phyloP scores from a whole-genome alignment of 2,888 invertebrate species.

The Nemotelus pantherinus region DNA sequence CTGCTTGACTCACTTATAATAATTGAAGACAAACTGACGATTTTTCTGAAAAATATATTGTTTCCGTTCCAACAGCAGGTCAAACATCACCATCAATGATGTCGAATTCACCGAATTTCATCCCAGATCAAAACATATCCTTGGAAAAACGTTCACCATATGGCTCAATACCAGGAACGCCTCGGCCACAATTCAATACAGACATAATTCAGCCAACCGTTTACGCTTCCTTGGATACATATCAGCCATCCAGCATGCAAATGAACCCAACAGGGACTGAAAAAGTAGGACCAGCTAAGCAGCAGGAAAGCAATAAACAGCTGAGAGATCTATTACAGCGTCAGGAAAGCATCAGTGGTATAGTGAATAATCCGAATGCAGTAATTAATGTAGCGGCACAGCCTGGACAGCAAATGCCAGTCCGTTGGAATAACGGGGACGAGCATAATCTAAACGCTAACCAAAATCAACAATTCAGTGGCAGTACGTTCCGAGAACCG shows the following conservation, averaged over 20 bases:
- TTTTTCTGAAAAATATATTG: neutral
- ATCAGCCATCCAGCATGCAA: slow-evolving; percentile 56
- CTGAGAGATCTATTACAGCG: slow-evolving; percentile 82
- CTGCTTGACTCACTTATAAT: neutral
- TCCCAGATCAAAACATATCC: slow-evolving; percentile 23
- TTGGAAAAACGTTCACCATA: slow-evolving; percentile 43
- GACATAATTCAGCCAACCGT: slow-evolving; percentile 62
- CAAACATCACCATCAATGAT: slow-evolving; percentile 66
- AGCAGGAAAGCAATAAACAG: slow-evolving; percentile 74
- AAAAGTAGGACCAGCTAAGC: slow-evolving; percentile 45
- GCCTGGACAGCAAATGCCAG: slow-evolving; percentile 18
- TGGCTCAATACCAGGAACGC: slow-evolving; percentile 65
- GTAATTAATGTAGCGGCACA: slow-evolving; percentile 18
- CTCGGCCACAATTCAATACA: slow-evolving; percentile 66
- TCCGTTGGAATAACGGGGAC: slow-evolving; percentile 29
- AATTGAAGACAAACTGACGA: neutral
- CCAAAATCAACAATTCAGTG: slow-evolving; percentile 21
- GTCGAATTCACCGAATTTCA: slow-evolving; percentile 41
- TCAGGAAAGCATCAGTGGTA: slow-evolving; percentile 68
- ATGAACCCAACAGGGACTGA: slow-evolving; percentile 22
- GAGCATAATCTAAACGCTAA: slow-evolving; percentile 12
- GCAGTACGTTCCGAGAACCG: slow-evolving; percentile 47
- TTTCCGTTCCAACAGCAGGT: slow-evolving; percentile 54
- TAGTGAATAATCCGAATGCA: slow-evolving; percentile 33
- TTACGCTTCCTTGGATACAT: slow-evolving; percentile 59